Conservation (phyloP, 2,888 invertebrate species). For the Folsomia candida region DNA sequence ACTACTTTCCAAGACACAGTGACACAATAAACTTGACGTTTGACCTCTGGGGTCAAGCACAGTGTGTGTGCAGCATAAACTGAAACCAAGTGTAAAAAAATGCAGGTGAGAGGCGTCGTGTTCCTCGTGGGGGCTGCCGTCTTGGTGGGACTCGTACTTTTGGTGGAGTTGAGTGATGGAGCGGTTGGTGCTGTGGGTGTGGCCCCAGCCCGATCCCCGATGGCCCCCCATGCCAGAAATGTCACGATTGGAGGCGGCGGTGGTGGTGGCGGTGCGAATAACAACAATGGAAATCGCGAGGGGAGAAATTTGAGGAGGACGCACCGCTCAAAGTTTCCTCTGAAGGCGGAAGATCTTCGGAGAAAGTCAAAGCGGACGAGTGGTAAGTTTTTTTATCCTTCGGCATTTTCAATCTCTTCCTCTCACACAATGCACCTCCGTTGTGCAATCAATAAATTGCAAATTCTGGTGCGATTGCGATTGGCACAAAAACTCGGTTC, state of each 20-base stretch:
- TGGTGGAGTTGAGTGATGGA: background rate
- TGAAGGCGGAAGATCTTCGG: slow-evolving; percentile 40
- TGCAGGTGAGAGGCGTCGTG: background rate
- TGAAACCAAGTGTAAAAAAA: too few species aligned
- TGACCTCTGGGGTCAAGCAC: too few species aligned
- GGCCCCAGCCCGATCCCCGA: background rate
- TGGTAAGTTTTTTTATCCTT: slow-evolving; percentile 44
- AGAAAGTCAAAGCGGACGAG: slow-evolving; percentile 45
- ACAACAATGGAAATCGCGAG: slow-evolving; percentile 13
- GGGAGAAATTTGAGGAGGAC: slow-evolving; percentile 36
- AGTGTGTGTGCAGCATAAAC: too few species aligned
- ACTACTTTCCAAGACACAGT: too few species aligned
- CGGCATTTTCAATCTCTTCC: too few species aligned
- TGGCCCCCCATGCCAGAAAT: background rate
- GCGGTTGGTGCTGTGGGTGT: background rate
- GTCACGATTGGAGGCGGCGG: background rate
- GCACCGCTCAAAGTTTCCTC: slow-evolving; percentile 45
- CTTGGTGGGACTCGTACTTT: background rate
- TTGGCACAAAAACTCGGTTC: too few species aligned
- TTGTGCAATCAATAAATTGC: background rate
- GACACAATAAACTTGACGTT: too few species aligned
- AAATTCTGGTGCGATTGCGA: background rate
- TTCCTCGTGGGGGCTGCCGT: background rate
- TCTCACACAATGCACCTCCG: background rate
- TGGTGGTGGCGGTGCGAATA: too few species aligned